Evolutionary conservation across 2,113 vertebrate genomes (phyloP).

Genomic region (Ammospiza caudacuta): DNA sequence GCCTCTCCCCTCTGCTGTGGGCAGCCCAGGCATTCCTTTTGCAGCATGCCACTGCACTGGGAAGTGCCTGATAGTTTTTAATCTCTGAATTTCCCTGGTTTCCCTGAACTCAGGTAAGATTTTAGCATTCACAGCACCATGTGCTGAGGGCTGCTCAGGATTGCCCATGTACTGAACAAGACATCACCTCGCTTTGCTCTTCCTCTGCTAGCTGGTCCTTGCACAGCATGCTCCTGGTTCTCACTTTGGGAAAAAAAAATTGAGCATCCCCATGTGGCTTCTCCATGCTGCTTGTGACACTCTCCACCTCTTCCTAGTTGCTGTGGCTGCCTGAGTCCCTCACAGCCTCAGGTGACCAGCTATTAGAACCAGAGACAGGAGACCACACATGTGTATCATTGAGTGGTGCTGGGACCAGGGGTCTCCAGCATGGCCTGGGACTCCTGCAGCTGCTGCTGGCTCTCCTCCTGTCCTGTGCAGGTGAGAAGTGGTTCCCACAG

Average conservation of each 20-base stretch:
- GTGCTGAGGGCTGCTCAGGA: background rate
- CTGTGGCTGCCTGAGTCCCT: background rate
- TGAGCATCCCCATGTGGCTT: background rate
- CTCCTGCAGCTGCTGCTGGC: background rate
- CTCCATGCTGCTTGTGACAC: background rate
- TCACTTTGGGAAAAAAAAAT: background rate
- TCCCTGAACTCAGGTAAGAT: background rate
- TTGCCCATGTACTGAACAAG: accelerated
- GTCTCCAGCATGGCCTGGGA: background rate
- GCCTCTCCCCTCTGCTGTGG: no score
- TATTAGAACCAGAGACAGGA: background rate
- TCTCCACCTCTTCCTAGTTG: background rate
- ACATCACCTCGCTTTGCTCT: background rate
- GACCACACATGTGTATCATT: accelerated
- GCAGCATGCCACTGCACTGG: background rate
- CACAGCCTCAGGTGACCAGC: background rate
- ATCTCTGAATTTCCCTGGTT: background rate
- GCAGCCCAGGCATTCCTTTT: background rate
- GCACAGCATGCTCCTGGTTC: background rate
- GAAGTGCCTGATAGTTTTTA: background rate
- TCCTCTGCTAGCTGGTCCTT: background rate
- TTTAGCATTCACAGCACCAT: background rate
- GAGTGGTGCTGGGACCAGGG: accelerated
- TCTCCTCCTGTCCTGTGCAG: background rate
- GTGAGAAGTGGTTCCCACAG: background rate